phyloP scores from a whole-genome alignment of 2,888 invertebrate genomes.

The Melieria omissa region DNA sequence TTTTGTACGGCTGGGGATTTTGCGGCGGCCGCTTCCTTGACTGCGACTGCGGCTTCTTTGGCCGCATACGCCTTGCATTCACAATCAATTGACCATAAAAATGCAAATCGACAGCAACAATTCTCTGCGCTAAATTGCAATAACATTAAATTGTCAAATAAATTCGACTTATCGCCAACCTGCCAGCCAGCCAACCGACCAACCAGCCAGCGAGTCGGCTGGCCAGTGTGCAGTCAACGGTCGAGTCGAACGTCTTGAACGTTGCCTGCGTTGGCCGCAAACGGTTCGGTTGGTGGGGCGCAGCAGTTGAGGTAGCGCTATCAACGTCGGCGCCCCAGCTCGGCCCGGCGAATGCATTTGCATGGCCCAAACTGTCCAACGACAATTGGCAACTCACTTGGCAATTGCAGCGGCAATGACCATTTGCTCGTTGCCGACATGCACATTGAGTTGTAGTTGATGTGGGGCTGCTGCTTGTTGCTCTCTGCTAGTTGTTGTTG shows the following conservation, averaged over 20 bases:
- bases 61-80: conserved; percentile 21
- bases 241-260: background rate
- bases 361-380: too few species aligned
- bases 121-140: conserved; percentile 42
- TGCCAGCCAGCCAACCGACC: conserved; percentile 13
- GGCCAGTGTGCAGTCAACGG: background rate
- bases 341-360: too few species aligned
- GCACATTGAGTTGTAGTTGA: too few species aligned
- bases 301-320: too few species aligned
- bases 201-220: background rate
- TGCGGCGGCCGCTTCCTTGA: background rate
- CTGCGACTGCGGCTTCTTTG: background rate
- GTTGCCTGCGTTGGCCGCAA: too few species aligned
- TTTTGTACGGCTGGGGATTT: conserved; percentile 2
- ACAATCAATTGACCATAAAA: conserved; percentile 37
- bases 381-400: too few species aligned
- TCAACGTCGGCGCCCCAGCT: too few species aligned
- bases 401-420: too few species aligned
- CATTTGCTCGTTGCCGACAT: too few species aligned
- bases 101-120: conserved; percentile 37
- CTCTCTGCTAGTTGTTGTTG: too few species aligned
- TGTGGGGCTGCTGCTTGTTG: too few species aligned
- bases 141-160: conserved; percentile 49
- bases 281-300: too few species aligned
- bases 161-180: conserved; percentile 45